Percentiles rank a stretch among this genome's conserved stretches.
These are phyloP conservation scores for Siphamia tubifer DNA, from an alignment of 2,113 vertebrate species.

Conservation along the genomic window DNA sequence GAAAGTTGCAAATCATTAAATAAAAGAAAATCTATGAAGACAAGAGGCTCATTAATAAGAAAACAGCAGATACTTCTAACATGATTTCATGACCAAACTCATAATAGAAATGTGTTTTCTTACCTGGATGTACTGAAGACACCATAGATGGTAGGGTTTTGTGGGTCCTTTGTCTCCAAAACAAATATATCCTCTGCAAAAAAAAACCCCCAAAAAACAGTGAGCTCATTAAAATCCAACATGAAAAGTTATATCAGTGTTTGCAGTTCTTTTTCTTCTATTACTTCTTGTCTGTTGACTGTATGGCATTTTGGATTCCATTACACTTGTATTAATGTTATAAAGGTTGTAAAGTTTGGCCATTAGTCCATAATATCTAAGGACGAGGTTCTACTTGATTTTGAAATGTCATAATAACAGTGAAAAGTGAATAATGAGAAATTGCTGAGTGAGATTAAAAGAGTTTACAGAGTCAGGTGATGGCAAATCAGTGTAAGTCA, in stretches of 20 bases:
- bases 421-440: no score
- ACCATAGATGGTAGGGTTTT: constrained; percentile 84
- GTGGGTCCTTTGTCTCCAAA: constrained; percentile 82
- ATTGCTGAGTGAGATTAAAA: neutral
- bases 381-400: no score
- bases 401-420: no score
- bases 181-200: constrained; percentile 86
- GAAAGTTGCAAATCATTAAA: no score
- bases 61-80: no score
- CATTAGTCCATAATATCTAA: no score
- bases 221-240: neutral
- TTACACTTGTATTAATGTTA: no score
- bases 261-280: neutral
- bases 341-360: no score
- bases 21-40: no score
- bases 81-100: neutral
- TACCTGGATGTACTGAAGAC: constrained; percentile 89
- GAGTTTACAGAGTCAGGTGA: neutral
- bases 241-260: neutral
- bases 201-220: constrained; percentile 17
- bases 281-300: no score
- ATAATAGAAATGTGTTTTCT: neutral
- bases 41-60: no score
- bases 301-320: no score
- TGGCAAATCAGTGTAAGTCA: neutral